phyloP scores from a whole-genome alignment of 2,797 vertebrate species.

The Brotula barbata region DNA sequence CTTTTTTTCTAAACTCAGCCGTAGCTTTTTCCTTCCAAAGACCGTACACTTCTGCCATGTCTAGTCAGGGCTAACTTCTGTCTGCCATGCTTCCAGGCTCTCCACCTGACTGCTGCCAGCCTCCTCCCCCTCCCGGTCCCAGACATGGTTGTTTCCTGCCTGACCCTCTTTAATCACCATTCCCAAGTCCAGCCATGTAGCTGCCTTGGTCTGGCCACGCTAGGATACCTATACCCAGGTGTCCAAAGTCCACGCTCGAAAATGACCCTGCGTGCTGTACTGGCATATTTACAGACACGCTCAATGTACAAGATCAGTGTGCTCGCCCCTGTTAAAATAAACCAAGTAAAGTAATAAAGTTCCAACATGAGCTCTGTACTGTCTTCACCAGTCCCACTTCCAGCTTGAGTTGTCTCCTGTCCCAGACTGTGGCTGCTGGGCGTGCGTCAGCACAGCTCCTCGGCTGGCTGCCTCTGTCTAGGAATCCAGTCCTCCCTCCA shows the following conservation, averaged over 20 bases:
- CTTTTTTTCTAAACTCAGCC: conserved; percentile 39
- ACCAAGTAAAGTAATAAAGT: conserved; percentile 71
- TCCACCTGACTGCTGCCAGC: conserved; percentile 64
- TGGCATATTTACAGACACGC: conserved; percentile 34
- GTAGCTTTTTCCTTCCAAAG: conserved; percentile 38
- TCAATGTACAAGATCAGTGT: conserved; percentile 40
- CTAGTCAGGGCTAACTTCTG: conserved; percentile 22
- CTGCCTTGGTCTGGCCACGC: conserved; percentile 40
- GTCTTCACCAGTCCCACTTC: conserved; percentile 61
- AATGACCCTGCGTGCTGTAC: conserved; percentile 37
- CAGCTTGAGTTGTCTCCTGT: conserved; percentile 70
- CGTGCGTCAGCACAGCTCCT: conserved; percentile 74
- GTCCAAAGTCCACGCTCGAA: conserved; percentile 34
- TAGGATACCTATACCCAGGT: conserved; percentile 32
- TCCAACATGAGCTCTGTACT: conserved; percentile 57
- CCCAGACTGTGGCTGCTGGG: conserved; percentile 78
- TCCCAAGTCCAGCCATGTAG: conserved; percentile 46
- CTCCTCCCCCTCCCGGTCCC: conserved; percentile 45
- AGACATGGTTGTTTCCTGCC: conserved; percentile 59
- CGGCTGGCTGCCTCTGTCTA: conserved; percentile 72
- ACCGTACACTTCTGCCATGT: conserved; percentile 35
- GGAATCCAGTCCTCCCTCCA: conserved; percentile 73
- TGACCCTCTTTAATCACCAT: conserved; percentile 63
- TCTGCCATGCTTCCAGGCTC: conserved; percentile 49
- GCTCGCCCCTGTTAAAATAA: conserved; percentile 66